Base-by-base conservation (phyloP, 2,113 vertebrate genomes). In the Pelusios castaneus region DNA sequence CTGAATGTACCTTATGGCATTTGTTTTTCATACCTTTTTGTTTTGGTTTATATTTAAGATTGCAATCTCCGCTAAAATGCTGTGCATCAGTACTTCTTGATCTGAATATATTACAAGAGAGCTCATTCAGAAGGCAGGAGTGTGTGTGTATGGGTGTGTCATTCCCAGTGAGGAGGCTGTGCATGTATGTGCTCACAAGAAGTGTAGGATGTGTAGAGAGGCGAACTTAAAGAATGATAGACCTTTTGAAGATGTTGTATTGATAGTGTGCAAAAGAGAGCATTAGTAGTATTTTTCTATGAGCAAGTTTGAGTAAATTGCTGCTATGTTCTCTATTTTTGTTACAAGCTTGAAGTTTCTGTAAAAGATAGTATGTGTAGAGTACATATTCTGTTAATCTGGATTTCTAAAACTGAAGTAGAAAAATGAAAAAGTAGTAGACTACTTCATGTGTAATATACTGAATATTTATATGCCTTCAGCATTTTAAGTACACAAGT, bases 251-350 rank as follows among this genome's bases (percentile, higher is more conserved):
- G 88, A 90, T 91, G 91, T 92, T 90, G 93, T 89, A 95, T 94
- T 87, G 63, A 80, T 95, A 95, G 88, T 84, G 91, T 96, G 95
- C 88, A 96, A 95, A 93, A 96, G 89, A 84, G 78, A 87, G 89
- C 94, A 97, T 97, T 97, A 96, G 88, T 96, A 95, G 91, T 95
- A 97, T 97, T 96, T 97, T 97, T 88, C 80, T 94, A 94, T 90
- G 94, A 97, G 95, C 80, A 93, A 96, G 92, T 97, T 92, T 90
- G 92, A 82, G 92, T 93, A 90, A 97, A 97, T 95, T 94, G 88
- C 91, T 95, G 52, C 95, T 96, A 31, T 84, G 79, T 91, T 90
- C 94, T 97, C 95, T 97, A 96, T 97, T 97, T 96, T 97, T 93
- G 88, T 95, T 92, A 79, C 90, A 84, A 78, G 89, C 73, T 84